Evolutionary conservation across 2,888 invertebrate species (phyloP).

Genomic region (Drosophila formosana): DNA sequence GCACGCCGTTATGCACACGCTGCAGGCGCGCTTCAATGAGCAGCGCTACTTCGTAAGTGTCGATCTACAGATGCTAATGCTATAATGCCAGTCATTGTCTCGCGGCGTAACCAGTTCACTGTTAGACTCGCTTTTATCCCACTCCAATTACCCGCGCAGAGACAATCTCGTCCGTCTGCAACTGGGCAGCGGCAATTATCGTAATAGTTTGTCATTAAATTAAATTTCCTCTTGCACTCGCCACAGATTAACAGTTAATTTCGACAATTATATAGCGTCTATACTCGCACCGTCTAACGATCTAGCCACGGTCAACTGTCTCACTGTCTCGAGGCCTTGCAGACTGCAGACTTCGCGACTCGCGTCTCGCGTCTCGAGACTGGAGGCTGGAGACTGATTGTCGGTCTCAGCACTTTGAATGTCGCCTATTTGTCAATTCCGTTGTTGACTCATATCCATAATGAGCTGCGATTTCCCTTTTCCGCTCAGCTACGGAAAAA

Average conservation of each 20-base stretch:
- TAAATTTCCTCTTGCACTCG: slow-evolving; percentile 57
- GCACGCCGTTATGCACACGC: slow-evolving; percentile 95
- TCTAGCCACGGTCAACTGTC: background rate
- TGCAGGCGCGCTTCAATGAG: slow-evolving; percentile 95
- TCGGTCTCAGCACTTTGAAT: background rate
- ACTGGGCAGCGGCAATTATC: slow-evolving; percentile 47
- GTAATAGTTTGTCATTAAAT: slow-evolving; percentile 71
- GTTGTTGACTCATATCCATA: background rate
- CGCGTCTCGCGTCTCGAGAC: background rate
- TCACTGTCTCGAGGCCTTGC: background rate
- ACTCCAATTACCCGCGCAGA: slow-evolving; percentile 15
- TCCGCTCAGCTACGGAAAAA: background rate
- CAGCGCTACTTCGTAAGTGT: slow-evolving; percentile 94
- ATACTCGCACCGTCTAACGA: slow-evolving; percentile 1
- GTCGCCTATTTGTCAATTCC: background rate
- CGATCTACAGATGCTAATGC: slow-evolving; percentile 1
- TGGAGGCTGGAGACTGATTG: background rate
- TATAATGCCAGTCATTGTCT: background rate
- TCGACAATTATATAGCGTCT: slow-evolving; percentile 57
- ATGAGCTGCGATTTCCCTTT: slow-evolving; percentile 18
- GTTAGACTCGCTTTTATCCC: slow-evolving; percentile 29
- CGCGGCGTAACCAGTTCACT: slow-evolving; percentile 34
- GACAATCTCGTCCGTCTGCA: slow-evolving; percentile 1
- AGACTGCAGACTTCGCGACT: background rate
- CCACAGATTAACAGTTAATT: slow-evolving; percentile 71